A percentile compares a stretch with the other conserved stretches of the same genome.
Conservation (phyloP, 2,113 vertebrate genomes). For the Nasalis larvatus region DNA sequence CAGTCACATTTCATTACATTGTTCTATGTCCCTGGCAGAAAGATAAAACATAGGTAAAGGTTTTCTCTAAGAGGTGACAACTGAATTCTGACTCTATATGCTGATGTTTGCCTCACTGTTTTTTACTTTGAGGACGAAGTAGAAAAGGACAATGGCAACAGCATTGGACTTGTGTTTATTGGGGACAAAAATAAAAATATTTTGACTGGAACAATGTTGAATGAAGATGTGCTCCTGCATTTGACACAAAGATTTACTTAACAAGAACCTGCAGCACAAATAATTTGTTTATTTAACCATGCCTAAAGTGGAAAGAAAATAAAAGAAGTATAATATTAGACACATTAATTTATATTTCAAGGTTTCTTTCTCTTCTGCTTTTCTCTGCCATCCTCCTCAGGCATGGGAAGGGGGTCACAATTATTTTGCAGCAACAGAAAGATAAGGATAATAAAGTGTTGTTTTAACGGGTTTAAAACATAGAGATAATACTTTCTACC, state of each 20-base stretch:
- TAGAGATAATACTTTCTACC: conserved; percentile 51
- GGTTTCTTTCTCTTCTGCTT: background rate
- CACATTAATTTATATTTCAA: background rate
- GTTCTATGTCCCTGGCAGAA: background rate
- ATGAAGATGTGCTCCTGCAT: background rate
- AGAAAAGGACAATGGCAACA: background rate
- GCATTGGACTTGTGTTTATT: background rate
- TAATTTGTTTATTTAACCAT: background rate
- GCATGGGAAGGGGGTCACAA: background rate
- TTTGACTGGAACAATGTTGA: background rate
- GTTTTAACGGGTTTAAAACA: conserved; percentile 64
- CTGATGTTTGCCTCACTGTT: background rate
- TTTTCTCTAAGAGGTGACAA: background rate
- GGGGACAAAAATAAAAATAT: background rate
- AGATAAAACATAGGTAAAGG: background rate
- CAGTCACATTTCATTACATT: background rate
- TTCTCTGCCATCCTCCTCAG: background rate
- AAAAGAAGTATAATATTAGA: background rate
- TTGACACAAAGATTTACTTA: background rate
- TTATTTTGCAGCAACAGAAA: background rate
- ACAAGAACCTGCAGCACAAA: background rate
- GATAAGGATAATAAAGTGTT: background rate
- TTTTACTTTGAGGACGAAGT: background rate
- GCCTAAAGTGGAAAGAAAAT: background rate
- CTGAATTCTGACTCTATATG: background rate